Evolutionary conservation across 2,113 vertebrate species (phyloP), one percentile per base, ranked within the genome.

Genomic region (Meles meles): DNA sequence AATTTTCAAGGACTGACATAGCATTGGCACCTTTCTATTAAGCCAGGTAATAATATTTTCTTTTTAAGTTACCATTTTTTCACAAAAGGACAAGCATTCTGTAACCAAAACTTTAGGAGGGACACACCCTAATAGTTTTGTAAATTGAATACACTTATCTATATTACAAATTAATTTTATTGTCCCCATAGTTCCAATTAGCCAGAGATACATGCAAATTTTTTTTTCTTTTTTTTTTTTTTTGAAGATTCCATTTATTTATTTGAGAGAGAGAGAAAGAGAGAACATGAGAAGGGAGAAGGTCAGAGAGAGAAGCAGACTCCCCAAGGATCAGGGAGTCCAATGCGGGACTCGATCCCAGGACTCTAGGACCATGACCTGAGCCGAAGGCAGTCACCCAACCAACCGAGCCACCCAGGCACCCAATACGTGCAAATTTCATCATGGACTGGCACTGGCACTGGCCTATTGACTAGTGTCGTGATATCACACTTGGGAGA

Each of bases 1-100:
- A 89, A 79, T 63, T 29, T 96, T 84, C 72, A 44, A 87, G 47
- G 27, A 74, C 52, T 59, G 27, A 79, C 23, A 71, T 21, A 65
- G 42, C 44, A 7, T 49, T 34, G 17, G 52, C n/a, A 89, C 39
- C 52, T 85, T 94, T 86, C 23, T 90, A 71, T 42, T 83, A 87
- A 90, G 29, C 37, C 39, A 94, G 82, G 4, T 82, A 86, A 96
- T 59, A 87, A 67, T 93, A 21, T 57, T 90, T 71, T 95, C 57
- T 79, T 71, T 86, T 79, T 69, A 27, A 39, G 67, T 34, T 63
- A 80, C 12, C 5, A 49, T 25, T 85, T 96, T 76, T 69, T 97
- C 69, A 86, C 52, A 47, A 94, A 85, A 42, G 12, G 72, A 80
- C 72, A 13, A 82, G 47, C 29, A 82, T 63, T 94, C 92, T 79